Evolutionary conservation across 2,113 vertebrate genomes (phyloP), one percentile per base, ranked within the genome.

Genomic region (Myocastor coypus): DNA sequence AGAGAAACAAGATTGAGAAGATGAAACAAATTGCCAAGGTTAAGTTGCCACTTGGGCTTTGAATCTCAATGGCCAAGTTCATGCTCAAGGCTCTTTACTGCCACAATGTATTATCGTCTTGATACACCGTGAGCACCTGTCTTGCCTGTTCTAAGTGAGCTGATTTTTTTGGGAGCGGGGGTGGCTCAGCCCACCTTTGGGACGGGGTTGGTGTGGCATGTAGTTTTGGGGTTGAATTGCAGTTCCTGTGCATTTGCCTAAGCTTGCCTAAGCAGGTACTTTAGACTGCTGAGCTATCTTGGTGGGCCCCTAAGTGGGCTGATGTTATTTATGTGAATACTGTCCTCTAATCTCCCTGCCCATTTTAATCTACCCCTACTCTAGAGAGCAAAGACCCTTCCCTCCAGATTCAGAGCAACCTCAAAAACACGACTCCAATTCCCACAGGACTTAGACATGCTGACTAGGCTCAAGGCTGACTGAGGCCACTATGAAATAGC

Each of bases 321-420:
- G 32, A 59, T 37, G 10, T 61, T 55, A 14, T 55, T 16, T 55
- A 55, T 50, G 17, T 89, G 64, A 88, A 46, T 68, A 26, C 59
- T 92, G 52, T 77, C 52, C 26, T 92, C 20, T 46, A 12, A 57
- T 42, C 40, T 85, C 61, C 28, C 7, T 30, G 42, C 73, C 55
- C 34, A 83, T 73, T 34, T 83, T 46, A 94, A 64, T 59, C 52
- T n/a, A 81, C 59, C 37, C 22, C 40, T 11, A 73, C 28, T 87
- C 80, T 42, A 80, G 71, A 94, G 61, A 87, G 26, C 55, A 94
- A 92, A 80, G 46, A 69, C 40, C 17, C 55, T 85, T 82, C 28
- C 55, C 24, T 91, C 32, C 83, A 88, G 66, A 78, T 32, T 83
- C 37, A 50, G 66, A 61, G 37, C 59, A 46, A 77, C 1, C 5